These are phyloP conservation scores for Formica selysi DNA, from an alignment of 1,140 invertebrate genomes.

Conservation along the genomic window DNA sequence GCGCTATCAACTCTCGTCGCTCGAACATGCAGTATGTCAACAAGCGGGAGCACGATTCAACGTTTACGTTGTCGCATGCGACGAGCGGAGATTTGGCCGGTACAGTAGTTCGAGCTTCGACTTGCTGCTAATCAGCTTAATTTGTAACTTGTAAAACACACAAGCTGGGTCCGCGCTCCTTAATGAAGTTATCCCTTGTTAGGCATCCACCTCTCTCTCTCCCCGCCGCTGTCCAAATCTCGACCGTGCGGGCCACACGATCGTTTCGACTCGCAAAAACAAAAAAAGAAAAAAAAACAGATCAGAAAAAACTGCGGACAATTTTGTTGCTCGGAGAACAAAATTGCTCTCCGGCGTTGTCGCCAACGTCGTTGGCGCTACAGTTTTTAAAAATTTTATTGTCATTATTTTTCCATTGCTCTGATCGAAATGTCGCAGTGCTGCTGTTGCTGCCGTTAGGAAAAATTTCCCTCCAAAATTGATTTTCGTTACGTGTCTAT, in stretches of 20 bases:
- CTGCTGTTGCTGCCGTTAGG: neutral
- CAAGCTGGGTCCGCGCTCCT: slow-evolving; percentile 81
- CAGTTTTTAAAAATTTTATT: slow-evolving; percentile 48
- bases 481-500: slow-evolving; percentile 54
- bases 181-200: slow-evolving; percentile 86
- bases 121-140: slow-evolving; percentile 86
- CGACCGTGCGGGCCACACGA: slow-evolving; percentile 15
- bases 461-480: slow-evolving; percentile 43
- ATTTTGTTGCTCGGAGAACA: slow-evolving; percentile 27
- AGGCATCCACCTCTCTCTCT: slow-evolving; percentile 80
- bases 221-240: slow-evolving; percentile 34
- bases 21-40: slow-evolving; percentile 58
- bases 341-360: slow-evolving; percentile 35
- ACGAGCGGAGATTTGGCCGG: slow-evolving; percentile 54
- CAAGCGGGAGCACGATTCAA: slow-evolving; percentile 39
- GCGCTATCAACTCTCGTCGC: slow-evolving; percentile 24
- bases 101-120: slow-evolving; percentile 67
- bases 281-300: slow-evolving; percentile 16
- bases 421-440: slow-evolving; percentile 14
- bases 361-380: slow-evolving; percentile 5
- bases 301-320: slow-evolving; percentile 11
- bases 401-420: slow-evolving; percentile 42
- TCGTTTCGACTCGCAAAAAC: slow-evolving; percentile 52
- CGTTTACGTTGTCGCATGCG: slow-evolving; percentile 25
- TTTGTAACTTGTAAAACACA: slow-evolving; percentile 87